A percentile compares a stretch with the other conserved stretches of the same genome.
Conservation (phyloP, 2,113 vertebrate genomes). For the Tupaia tana region DNA sequence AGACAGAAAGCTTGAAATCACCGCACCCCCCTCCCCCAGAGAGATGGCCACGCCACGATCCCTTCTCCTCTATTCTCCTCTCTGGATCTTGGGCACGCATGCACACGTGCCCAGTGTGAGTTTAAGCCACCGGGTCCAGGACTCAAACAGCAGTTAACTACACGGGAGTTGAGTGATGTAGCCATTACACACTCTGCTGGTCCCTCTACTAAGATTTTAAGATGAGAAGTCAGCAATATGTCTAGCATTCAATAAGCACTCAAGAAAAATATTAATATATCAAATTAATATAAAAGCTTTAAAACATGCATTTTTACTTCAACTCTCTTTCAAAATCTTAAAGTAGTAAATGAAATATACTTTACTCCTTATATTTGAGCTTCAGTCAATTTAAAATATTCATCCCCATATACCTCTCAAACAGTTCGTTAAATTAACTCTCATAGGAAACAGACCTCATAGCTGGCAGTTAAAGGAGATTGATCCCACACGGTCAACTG, state of each 20-base stretch:
- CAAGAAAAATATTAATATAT: not conserved
- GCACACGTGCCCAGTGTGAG: too few species aligned
- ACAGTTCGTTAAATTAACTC: not conserved
- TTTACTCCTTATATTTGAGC: not conserved
- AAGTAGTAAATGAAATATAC: not conserved
- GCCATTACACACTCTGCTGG: too few species aligned
- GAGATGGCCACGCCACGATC: too few species aligned
- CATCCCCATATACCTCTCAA: not conserved
- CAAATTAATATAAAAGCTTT: not conserved
- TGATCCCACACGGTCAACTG: too few species aligned
- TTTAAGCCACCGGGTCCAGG: too few species aligned
- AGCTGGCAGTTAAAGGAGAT: too few species aligned
- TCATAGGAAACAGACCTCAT: not conserved
- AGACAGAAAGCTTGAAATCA: too few species aligned
- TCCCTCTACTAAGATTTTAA: not conserved
- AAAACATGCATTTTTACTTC: not conserved
- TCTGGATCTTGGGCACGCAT: too few species aligned
- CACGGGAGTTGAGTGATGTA: too few species aligned
- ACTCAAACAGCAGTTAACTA: too few species aligned
- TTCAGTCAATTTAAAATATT: conserved; percentile 7
- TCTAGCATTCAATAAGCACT: not conserved
- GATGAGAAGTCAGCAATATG: not conserved
- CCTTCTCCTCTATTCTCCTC: too few species aligned
- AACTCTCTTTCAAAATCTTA: not conserved
- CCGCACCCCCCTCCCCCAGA: too few species aligned